Percentiles rank a stretch among this genome's conserved stretches.
Evolutionary conservation across 2,888 invertebrate species (phyloP).

Genomic region (Drosophila kanekoi): DNA sequence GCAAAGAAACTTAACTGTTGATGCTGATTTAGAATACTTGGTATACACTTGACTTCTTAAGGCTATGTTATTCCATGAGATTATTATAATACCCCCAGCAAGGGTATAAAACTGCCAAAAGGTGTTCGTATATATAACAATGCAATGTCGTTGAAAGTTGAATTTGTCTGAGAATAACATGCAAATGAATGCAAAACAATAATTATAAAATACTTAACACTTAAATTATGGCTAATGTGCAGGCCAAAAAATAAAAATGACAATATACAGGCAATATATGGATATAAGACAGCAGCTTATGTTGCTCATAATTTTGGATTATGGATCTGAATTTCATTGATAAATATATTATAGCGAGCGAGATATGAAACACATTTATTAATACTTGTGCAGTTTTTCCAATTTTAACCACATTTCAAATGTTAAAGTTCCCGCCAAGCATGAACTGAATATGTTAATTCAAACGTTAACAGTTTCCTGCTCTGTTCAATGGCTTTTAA

Average conservation of each 20-base stretch:
- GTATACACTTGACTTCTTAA: too few relatives aligned
- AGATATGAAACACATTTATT: neutral
- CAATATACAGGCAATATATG: neutral
- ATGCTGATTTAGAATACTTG: too few relatives aligned
- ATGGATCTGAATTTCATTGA: neutral
- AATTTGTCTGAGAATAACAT: slow-evolving; percentile 15
- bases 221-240: slow-evolving; percentile 12
- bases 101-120: slow-evolving; percentile 6
- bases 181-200: slow-evolving; percentile 20
- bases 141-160: slow-evolving; percentile 13
- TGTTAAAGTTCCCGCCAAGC: slow-evolving; percentile 2
- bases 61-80: too few relatives aligned
- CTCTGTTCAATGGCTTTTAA: too few relatives aligned
- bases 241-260: neutral
- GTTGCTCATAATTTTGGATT: neutral
- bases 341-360: neutral
- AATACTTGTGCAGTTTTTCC: neutral
- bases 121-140: slow-evolving; percentile 6
- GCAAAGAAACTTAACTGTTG: too few relatives aligned
- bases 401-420: neutral
- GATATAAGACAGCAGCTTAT: neutral
- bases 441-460: neutral
- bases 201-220: slow-evolving; percentile 10
- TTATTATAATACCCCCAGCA: too few relatives aligned
- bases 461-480: too few relatives aligned